Evolutionary conservation across 2,797 vertebrate genomes (phyloP).

Genomic region (Microctenopoma steveboyesi): DNA sequence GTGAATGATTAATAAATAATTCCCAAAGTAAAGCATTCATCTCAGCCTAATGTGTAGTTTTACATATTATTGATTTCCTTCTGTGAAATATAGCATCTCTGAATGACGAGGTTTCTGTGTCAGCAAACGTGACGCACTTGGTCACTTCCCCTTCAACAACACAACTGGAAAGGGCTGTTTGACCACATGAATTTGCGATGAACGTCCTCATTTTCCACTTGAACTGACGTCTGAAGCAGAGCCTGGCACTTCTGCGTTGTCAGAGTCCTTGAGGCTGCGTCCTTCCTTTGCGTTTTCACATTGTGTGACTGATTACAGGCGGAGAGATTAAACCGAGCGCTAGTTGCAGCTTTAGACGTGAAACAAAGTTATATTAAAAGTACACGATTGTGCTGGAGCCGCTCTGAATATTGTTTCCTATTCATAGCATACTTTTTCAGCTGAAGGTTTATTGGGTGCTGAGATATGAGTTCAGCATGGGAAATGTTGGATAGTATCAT

Average conservation of each 20-base stretch:
- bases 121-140: background rate
- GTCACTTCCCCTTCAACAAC: background rate
- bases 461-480: constrained; percentile 23
- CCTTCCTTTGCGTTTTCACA: constrained; percentile 17
- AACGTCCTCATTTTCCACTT: background rate
- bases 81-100: constrained; percentile 1
- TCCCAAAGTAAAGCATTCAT: constrained; percentile 3
- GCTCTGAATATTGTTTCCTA: constrained; percentile 20
- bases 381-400: constrained; percentile 14
- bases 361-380: constrained; percentile 13
- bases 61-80: background rate
- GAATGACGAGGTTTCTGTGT: background rate
- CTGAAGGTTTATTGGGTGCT: constrained; percentile 33
- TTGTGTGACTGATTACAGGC: constrained; percentile 10
- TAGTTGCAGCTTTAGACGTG: constrained; percentile 18
- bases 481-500: constrained; percentile 32
- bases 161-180: constrained; percentile 14
- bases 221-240: constrained; percentile 1
- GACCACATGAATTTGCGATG: constrained; percentile 4
- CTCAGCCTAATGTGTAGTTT: constrained; percentile 1
- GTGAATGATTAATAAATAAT: background rate
- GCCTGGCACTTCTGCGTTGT: constrained; percentile 36
- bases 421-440: constrained; percentile 15
- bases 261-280: constrained; percentile 39
- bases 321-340: background rate